A percentile compares a stretch with the other conserved stretches of the same genome.
Conservation (phyloP, 2,113 vertebrate genomes). For the Myrmecophaga tridactyla region DNA sequence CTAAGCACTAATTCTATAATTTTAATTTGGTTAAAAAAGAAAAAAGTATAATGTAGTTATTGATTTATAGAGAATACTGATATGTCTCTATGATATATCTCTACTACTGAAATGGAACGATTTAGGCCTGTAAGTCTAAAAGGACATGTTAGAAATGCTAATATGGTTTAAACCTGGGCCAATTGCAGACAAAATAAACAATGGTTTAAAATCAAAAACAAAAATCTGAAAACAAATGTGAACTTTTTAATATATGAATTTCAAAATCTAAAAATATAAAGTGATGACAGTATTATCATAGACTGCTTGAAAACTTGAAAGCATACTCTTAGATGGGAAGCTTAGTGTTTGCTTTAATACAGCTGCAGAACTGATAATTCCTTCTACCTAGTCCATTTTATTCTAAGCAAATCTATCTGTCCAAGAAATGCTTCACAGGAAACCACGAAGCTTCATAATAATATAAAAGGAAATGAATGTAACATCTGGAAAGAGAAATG, state of each 20-base stretch:
- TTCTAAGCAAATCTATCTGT: constrained; percentile 39
- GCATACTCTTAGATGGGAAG: constrained; percentile 40
- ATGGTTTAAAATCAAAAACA: neutral
- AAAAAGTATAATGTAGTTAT: neutral
- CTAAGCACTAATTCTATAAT: neutral
- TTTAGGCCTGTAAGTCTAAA: neutral
- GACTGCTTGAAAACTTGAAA: constrained; percentile 50
- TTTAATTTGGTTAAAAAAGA: neutral
- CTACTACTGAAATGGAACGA: neutral
- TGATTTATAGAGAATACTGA: neutral
- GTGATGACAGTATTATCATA: constrained; percentile 58
- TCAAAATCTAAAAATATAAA: constrained; percentile 66
- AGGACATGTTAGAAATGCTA: neutral
- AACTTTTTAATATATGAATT: constrained; percentile 49
- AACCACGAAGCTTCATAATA: neutral
- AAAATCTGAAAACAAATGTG: neutral
- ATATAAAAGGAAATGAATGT: neutral
- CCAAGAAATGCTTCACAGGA: constrained; percentile 42
- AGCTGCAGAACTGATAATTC: constrained; percentile 43
- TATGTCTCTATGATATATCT: neutral
- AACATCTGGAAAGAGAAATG: neutral
- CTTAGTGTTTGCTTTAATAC: constrained; percentile 58
- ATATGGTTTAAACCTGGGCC: neutral
- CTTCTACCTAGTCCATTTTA: constrained; percentile 28
- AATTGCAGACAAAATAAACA: neutral